Evolutionary conservation across 1,140 invertebrate genomes (phyloP).

Genomic region (Bombus affinis): DNA sequence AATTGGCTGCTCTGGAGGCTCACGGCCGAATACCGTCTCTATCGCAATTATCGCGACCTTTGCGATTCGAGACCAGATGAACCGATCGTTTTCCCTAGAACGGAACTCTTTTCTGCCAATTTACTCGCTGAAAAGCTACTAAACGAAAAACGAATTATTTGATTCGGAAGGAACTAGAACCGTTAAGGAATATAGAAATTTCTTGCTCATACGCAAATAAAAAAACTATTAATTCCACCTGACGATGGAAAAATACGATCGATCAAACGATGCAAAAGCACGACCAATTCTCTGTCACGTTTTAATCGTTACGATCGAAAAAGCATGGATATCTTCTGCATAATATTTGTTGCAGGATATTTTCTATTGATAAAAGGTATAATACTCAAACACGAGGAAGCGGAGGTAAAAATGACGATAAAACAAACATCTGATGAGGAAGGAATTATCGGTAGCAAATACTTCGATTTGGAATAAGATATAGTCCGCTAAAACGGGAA

Average conservation of each 20-base stretch:
- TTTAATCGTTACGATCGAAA: no score
- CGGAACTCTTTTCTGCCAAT: not conserved
- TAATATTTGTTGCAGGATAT: not conserved
- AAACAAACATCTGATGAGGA: not conserved
- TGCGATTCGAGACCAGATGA: not conserved
- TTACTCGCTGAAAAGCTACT: not conserved
- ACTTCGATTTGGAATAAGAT: not conserved
- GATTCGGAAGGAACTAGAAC: not conserved
- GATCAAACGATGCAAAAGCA: no score
- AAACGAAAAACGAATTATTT: not conserved
- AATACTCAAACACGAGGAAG: not conserved
- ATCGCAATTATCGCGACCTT: conserved; percentile 2
- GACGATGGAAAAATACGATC: no score
- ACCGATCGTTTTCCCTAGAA: not conserved
- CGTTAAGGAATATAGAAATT: not conserved
- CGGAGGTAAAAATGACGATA: not conserved
- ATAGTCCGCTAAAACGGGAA: not conserved
- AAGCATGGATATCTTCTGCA: no score
- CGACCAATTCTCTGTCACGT: no score
- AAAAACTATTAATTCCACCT: not conserved
- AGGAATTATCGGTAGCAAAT: not conserved
- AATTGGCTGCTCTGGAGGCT: conserved; percentile 43
- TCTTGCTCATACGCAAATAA: not conserved
- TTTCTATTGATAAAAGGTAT: not conserved
- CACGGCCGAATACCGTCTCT: conserved; percentile 7